Conservation (phyloP, 2,113 vertebrate species). For the Tiliqua scincoides region DNA sequence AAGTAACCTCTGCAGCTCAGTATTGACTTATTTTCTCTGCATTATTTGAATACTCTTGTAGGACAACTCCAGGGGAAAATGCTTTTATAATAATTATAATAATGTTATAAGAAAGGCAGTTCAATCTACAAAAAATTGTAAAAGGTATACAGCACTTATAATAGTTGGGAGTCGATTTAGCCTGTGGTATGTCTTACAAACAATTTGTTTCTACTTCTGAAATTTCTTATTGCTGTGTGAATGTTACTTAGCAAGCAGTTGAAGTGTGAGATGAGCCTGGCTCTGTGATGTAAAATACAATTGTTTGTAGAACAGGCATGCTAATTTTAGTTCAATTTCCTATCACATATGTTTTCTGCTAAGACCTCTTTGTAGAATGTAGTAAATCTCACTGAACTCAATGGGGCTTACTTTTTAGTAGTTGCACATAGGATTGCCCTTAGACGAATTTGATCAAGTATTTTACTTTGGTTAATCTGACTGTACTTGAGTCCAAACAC, state of each 20-base stretch:
- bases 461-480: background rate
- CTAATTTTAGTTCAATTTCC: background rate
- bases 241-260: background rate
- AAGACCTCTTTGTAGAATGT: background rate
- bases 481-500: background rate
- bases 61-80: conserved; percentile 8
- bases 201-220: background rate
- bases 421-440: no score
- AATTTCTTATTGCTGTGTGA: background rate
- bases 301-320: background rate
- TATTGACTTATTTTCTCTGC: background rate
- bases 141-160: background rate
- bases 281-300: background rate
- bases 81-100: conserved; percentile 35
- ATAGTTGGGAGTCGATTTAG: no score
- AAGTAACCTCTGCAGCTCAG: background rate
- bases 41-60: background rate
- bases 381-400: background rate
- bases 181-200: background rate
- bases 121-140: background rate
- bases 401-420: no score
- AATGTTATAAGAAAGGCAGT: conserved; percentile 44
- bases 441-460: background rate
- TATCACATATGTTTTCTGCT: background rate
- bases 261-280: background rate